A percentile compares a stretch with the other conserved stretches of the same genome.
Evolutionary conservation across 2,797 vertebrate species (phyloP).

Genomic region (Hemitrygon akajei): DNA sequence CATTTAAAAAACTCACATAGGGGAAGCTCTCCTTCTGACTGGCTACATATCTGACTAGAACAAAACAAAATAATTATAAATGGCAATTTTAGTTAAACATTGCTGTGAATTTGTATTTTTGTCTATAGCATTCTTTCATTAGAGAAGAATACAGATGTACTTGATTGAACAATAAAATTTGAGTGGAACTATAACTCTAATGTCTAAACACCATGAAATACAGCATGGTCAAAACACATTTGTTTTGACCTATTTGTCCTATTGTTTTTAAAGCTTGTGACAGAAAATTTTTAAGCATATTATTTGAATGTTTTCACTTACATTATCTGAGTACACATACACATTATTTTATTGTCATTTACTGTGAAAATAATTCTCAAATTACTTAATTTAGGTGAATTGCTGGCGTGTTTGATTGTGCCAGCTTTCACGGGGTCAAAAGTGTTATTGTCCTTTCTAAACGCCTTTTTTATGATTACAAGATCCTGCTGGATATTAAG

Average conservation of each 20-base stretch:
- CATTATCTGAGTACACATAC: too few relatives aligned
- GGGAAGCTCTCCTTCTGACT: neutral
- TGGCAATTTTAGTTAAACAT: neutral
- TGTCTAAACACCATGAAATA: neutral
- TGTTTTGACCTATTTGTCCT: too few relatives aligned
- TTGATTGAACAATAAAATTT: neutral
- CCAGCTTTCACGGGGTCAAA: too few relatives aligned
- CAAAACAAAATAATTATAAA: neutral
- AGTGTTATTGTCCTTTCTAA: too few relatives aligned
- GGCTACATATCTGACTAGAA: neutral
- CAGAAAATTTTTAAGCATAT: neutral
- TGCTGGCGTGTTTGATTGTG: too few relatives aligned
- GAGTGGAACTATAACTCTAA: neutral
- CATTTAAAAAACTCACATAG: neutral
- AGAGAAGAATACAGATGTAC: neutral
- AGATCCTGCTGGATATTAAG: too few relatives aligned
- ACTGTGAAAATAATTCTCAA: too few relatives aligned
- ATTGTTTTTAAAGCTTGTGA: neutral
- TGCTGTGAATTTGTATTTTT: neutral
- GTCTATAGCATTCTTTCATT: neutral
- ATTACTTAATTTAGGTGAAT: neutral
- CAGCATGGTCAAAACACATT: neutral
- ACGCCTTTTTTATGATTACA: too few relatives aligned
- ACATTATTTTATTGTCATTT: neutral
- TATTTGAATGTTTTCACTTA: neutral